Conservation (phyloP, 2,113 vertebrate genomes). For the Trematomus loennbergii region DNA sequence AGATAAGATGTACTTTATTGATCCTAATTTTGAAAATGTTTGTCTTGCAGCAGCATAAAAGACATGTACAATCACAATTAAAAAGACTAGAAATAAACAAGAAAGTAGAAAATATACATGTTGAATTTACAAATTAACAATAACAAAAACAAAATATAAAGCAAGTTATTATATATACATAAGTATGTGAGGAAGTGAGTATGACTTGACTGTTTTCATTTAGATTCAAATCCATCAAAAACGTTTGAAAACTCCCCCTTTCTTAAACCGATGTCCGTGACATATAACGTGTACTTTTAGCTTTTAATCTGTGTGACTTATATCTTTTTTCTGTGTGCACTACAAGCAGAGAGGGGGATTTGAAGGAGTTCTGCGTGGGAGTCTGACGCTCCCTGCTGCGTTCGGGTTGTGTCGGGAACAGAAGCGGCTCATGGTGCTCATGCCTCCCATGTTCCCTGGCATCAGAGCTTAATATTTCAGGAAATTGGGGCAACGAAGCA, state of each 20-base stretch:
- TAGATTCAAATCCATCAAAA: constrained; percentile 7
- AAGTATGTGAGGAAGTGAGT: too few species aligned
- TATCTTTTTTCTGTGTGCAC: constrained; percentile 31
- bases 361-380: constrained; percentile 61
- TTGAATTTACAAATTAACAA: too few species aligned
- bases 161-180: too few species aligned
- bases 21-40: too few species aligned
- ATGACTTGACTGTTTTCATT: too few species aligned
- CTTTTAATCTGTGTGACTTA: constrained; percentile 22
- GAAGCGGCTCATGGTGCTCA: constrained; percentile 16
- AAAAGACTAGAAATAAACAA: too few species aligned
- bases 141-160: too few species aligned
- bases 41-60: too few species aligned
- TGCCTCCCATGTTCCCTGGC: constrained; percentile 20
- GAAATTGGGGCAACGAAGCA: constrained; percentile 46
- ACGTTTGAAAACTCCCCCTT: background rate
- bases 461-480: constrained; percentile 33
- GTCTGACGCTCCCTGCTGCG: constrained; percentile 44
- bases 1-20: too few species aligned
- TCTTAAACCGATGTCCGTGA: background rate
- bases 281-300: too few species aligned
- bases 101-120: too few species aligned
- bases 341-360: constrained; percentile 36
- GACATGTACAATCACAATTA: too few species aligned
- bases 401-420: constrained; percentile 45